phyloP scores from a whole-genome alignment of 2,888 invertebrate species.

The Conops quadrifasciatus region DNA sequence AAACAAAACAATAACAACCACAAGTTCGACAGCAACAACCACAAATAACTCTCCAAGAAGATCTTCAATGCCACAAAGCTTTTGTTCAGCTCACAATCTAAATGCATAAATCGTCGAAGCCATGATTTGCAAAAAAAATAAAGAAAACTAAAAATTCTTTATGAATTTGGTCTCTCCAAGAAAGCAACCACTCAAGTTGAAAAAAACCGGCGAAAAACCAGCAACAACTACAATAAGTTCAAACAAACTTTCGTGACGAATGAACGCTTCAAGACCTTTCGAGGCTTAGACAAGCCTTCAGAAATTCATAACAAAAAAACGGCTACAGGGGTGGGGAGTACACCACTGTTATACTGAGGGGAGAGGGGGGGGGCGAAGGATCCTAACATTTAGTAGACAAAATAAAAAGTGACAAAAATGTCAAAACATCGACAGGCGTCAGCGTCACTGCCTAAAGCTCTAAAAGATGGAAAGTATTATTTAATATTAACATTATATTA shows the following conservation, averaged over 20 bases:
- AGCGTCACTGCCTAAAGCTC: not conserved
- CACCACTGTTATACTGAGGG: no score
- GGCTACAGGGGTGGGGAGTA: not conserved
- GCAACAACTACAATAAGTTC: not conserved
- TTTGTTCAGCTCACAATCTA: conserved; percentile 11
- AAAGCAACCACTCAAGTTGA: not conserved
- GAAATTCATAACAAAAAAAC: no score
- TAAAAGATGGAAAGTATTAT: no score
- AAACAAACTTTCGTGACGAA: not conserved
- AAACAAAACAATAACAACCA: conserved; percentile 1
- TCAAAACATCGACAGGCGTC: not conserved
- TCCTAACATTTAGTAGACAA: not conserved
- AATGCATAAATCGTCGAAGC: conserved; percentile 34
- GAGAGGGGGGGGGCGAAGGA: not conserved
- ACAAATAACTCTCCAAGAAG: not conserved
- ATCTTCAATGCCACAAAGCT: conserved; percentile 21
- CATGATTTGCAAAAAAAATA: conserved; percentile 24
- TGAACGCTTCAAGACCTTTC: not conserved
- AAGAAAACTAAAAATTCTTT: conserved; percentile 23
- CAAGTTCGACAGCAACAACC: conserved; percentile 8
- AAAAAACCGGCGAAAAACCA: not conserved
- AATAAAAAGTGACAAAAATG: conserved; percentile 17
- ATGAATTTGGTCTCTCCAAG: conserved; percentile 12
- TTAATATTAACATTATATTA: no score
- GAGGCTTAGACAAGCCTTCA: not conserved